Percentiles rank a stretch among this genome's conserved stretches.
Conservation (phyloP, 2,888 invertebrate species). For the Lottia scabra region DNA sequence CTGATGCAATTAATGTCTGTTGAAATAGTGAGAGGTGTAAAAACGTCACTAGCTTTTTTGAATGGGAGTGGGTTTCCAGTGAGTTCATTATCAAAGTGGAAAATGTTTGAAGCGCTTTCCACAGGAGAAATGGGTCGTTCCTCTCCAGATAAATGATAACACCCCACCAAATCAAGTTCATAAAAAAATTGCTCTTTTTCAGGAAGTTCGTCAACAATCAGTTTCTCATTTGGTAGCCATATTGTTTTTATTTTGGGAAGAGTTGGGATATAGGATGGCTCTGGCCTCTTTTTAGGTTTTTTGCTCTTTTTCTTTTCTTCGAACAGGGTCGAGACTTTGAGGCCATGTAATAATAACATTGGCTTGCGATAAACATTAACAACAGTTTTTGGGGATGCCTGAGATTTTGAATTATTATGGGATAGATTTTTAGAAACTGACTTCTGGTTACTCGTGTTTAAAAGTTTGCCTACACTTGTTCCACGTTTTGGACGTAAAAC, state of each 20-base stretch:
- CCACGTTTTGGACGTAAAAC: conserved; percentile 26
- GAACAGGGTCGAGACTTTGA: conserved; percentile 7
- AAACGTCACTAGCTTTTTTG: not conserved
- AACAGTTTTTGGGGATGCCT: not conserved
- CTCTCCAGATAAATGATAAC: not conserved
- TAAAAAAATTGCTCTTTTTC: conserved; percentile 29
- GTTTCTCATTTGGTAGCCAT: conserved; percentile 16
- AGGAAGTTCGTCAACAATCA: conserved; percentile 17
- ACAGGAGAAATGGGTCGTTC: not conserved
- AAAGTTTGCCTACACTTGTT: not conserved
- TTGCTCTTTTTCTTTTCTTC: conserved; percentile 12
- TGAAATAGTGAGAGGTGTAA: not conserved
- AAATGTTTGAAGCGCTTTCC: not conserved
- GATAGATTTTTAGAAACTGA: not conserved
- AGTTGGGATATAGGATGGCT: not conserved
- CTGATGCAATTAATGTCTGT: not conserved
- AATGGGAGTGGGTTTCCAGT: not conserved
- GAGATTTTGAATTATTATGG: not conserved
- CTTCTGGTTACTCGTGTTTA: conserved; percentile 17
- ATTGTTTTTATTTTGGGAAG: conserved; percentile 8
- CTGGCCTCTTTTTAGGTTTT: conserved; percentile 13
- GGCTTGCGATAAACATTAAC: conserved; percentile 18
- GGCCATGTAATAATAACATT: conserved; percentile 15
- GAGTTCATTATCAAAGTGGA: not conserved
- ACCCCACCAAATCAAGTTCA: conserved; percentile 20